Evolutionary conservation across 92 coral and sea anemone genomes (phyloP).

Genomic region (Anthopleura xanthogrammica): DNA sequence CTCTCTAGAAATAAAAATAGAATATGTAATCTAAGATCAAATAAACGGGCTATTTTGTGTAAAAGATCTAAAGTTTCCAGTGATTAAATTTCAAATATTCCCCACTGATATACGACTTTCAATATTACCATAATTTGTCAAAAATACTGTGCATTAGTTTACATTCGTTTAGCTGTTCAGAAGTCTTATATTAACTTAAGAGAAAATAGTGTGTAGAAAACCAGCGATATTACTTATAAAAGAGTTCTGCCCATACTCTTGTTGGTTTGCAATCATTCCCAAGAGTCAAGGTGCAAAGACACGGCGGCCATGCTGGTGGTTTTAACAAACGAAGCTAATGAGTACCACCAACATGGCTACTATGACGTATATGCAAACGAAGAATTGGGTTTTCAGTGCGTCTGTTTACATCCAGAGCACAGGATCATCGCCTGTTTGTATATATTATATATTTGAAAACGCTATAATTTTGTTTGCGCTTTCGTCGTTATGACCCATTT

Average conservation of each 20-base stretch:
- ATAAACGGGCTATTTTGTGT: neutral
- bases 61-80: neutral
- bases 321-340: too few species aligned
- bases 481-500: too few species aligned
- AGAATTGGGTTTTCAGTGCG: too few species aligned
- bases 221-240: neutral
- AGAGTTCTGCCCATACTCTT: neutral
- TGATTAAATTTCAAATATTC: neutral
- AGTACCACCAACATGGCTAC: too few species aligned
- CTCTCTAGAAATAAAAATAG: neutral
- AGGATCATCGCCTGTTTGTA: too few species aligned
- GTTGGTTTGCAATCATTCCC: too few species aligned
- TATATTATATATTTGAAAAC: too few species aligned
- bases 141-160: neutral
- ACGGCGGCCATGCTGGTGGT: too few species aligned
- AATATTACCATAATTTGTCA: neutral
- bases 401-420: too few species aligned
- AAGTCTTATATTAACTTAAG: neutral
- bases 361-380: too few species aligned
- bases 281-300: too few species aligned
- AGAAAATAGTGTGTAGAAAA: neutral
- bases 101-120: neutral
- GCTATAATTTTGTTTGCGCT: too few species aligned
- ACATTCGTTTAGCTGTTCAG: neutral
- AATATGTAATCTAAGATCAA: neutral